These are phyloP conservation scores for Cordylochernes scorpioides DNA, from an alignment of 2,888 invertebrate species.

Conservation along the genomic window DNA sequence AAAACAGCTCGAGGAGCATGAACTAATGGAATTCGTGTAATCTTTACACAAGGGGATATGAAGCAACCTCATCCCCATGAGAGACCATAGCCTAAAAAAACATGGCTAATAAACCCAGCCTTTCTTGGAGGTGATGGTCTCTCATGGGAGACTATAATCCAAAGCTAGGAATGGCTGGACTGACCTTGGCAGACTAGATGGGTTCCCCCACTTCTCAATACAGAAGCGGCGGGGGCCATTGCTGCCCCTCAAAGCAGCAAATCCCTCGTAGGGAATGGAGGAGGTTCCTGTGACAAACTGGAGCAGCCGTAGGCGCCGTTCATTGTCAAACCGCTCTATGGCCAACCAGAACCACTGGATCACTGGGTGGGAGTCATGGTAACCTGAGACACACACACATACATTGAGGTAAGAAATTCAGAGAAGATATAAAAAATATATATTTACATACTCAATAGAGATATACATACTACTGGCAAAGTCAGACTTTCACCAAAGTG, in stretches of 20 bases:
- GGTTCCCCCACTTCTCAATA: slow-evolving; percentile 88
- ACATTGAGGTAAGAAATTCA: slow-evolving; percentile 1
- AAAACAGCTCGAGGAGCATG: too few relatives aligned
- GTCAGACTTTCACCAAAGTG: too few relatives aligned
- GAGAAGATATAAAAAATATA: too few relatives aligned
- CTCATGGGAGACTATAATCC: not conserved
- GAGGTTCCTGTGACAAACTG: slow-evolving; percentile 89
- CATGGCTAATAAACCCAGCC: not conserved
- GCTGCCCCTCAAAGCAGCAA: slow-evolving; percentile 72
- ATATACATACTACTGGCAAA: too few relatives aligned
- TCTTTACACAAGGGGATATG: too few relatives aligned
- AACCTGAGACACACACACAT: slow-evolving; percentile 30
- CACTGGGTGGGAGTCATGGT: slow-evolving; percentile 78
- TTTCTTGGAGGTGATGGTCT: not conserved
- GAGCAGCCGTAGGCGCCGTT: slow-evolving; percentile 62
- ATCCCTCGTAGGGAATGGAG: slow-evolving; percentile 90
- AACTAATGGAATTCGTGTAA: too few relatives aligned
- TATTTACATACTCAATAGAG: too few relatives aligned
- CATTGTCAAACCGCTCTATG: slow-evolving; percentile 71
- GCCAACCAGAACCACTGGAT: slow-evolving; percentile 95
- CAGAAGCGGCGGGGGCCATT: slow-evolving; percentile 86
- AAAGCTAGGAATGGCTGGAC: slow-evolving; percentile 3
- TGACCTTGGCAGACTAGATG: slow-evolving; percentile 62
- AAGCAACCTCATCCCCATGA: too few relatives aligned
- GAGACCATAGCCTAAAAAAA: too few relatives aligned